Percentiles rank a stretch among this genome's conserved stretches.
Evolutionary conservation across 2,888 invertebrate genomes (phyloP).

Genomic region (Nomada flava): DNA sequence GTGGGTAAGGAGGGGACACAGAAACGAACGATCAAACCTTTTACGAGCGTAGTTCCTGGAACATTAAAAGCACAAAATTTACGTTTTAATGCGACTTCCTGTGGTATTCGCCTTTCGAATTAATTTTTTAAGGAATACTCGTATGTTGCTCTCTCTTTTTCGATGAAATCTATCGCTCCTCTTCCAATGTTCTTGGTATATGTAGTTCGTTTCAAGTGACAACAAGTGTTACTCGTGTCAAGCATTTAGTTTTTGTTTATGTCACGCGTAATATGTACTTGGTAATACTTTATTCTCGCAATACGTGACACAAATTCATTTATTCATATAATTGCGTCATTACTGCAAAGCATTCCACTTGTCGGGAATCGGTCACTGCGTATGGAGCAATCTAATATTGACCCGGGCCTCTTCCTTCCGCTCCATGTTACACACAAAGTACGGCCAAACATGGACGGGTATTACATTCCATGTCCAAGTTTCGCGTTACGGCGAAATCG

Average conservation of each 20-base stretch:
- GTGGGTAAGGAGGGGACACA: constrained; percentile 20
- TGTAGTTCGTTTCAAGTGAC: too few species aligned
- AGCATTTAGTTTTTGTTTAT: too few species aligned
- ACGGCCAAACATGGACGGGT: neutral
- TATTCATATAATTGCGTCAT: neutral
- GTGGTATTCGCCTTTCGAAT: too few species aligned
- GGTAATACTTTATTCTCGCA: too few species aligned
- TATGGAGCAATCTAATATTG: neutral
- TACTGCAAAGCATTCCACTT: neutral
- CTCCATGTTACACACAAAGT: neutral
- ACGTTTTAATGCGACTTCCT: neutral
- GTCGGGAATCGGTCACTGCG: neutral
- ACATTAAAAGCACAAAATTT: neutral
- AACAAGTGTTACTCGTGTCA: too few species aligned
- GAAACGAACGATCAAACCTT: neutral
- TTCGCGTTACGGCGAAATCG: neutral
- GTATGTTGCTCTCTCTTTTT: too few species aligned
- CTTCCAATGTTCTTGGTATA: too few species aligned
- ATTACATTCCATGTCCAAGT: neutral
- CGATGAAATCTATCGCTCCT: too few species aligned
- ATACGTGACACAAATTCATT: too few species aligned
- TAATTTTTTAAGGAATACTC: too few species aligned
- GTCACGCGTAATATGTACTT: too few species aligned
- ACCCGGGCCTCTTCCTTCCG: neutral
- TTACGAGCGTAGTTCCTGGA: neutral